These are phyloP conservation scores for Pseudococcus viburni DNA, from an alignment of 2,888 invertebrate genomes.

Conservation along the genomic window DNA sequence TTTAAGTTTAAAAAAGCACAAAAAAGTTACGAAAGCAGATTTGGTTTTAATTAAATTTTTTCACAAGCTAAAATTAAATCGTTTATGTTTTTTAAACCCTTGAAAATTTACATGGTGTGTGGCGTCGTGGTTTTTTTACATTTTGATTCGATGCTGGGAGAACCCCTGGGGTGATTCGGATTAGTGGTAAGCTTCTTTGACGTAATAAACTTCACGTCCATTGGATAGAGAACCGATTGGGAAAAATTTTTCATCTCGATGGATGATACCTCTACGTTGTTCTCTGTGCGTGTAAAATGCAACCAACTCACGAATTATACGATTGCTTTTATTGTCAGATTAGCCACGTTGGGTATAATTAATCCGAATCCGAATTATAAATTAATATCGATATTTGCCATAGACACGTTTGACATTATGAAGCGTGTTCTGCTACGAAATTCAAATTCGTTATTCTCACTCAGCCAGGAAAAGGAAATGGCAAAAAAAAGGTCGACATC, in stretches of 20 bases:
- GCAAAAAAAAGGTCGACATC: not conserved
- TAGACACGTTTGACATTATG: not conserved
- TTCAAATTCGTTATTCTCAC: not conserved
- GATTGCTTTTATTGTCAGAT: conserved; percentile 2
- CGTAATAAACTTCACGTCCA: conserved; percentile 26
- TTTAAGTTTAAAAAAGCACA: not conserved
- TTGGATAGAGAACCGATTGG: not conserved
- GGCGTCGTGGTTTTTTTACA: not conserved
- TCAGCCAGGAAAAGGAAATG: not conserved
- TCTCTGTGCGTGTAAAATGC: not conserved
- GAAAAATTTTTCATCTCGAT: not conserved
- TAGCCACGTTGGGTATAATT: not conserved
- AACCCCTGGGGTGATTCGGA: conserved; percentile 23
- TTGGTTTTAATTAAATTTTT: conserved; percentile 29
- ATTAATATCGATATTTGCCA: not conserved
- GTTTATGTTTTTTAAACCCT: not conserved
- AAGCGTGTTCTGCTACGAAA: not conserved
- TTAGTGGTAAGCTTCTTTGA: not conserved
- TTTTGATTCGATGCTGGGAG: not conserved
- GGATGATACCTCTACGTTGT: not conserved
- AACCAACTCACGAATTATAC: not conserved
- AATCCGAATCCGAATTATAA: not conserved
- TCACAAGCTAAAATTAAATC: conserved; percentile 7
- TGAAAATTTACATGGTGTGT: not conserved
- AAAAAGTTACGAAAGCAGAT: not conserved